Conservation (phyloP, 2,888 invertebrate genomes). For the Nesidiocoris tenuis region DNA sequence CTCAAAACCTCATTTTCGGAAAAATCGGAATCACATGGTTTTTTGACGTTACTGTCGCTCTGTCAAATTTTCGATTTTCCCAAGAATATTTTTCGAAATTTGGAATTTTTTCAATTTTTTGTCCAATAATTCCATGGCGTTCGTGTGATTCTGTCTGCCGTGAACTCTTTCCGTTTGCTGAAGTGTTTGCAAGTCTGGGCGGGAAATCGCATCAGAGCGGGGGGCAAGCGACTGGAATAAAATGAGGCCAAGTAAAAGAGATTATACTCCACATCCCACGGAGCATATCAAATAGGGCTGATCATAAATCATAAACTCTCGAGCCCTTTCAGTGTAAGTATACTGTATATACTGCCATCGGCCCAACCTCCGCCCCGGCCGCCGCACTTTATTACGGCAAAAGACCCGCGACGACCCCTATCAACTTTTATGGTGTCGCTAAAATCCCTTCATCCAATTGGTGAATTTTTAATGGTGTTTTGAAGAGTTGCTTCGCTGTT, state of each 20-base stretch:
- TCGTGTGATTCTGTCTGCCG: too few relatives aligned
- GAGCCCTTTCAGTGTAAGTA: slow-evolving; percentile 3
- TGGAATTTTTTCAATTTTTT: too few relatives aligned
- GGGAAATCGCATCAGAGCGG: background rate
- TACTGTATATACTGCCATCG: background rate
- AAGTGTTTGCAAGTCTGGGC: background rate
- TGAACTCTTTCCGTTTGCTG: background rate
- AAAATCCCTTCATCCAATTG: slow-evolving; percentile 13
- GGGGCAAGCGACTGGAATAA: slow-evolving; percentile 20
- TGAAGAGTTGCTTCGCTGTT: slow-evolving; percentile 21
- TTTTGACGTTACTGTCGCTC: too few relatives aligned
- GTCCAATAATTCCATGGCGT: too few relatives aligned
- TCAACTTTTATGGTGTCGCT: slow-evolving; percentile 36
- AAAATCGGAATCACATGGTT: too few relatives aligned
- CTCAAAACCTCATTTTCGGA: too few relatives aligned
- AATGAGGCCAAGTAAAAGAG: slow-evolving; percentile 39
- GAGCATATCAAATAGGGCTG: slow-evolving; percentile 36
- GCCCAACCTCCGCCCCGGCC: too few relatives aligned
- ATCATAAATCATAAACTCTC: slow-evolving; percentile 31
- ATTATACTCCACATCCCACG: slow-evolving; percentile 35
- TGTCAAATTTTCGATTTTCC: too few relatives aligned
- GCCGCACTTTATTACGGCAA: slow-evolving; percentile 21
- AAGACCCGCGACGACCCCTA: slow-evolving; percentile 5
- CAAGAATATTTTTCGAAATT: too few relatives aligned
- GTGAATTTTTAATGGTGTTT: slow-evolving; percentile 38